These are phyloP conservation scores for Drosophila siamana DNA, from an alignment of 2,888 invertebrate genomes.

Conservation along the genomic window DNA sequence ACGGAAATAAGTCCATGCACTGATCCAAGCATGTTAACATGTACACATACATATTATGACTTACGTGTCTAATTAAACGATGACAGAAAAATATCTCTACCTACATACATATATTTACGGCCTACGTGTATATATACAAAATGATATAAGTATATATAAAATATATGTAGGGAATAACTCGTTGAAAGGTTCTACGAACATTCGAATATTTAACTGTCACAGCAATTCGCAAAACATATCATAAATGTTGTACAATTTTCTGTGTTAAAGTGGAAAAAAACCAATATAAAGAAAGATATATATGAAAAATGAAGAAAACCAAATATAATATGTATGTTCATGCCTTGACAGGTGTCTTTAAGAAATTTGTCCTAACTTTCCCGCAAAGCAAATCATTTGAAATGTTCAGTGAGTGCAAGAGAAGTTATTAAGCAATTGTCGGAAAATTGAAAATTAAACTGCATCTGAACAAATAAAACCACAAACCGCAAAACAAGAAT, in stretches of 20 bases:
- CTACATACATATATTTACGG: conserved; percentile 36
- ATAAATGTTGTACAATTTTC: conserved; percentile 85
- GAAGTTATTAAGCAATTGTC: conserved; percentile 4
- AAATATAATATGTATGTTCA: conserved; percentile 12
- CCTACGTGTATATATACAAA: conserved; percentile 11
- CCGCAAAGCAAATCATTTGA: not conserved
- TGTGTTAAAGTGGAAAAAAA: conserved; percentile 70
- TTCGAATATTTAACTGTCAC: conserved; percentile 81
- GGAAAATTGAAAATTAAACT: conserved; percentile 19
- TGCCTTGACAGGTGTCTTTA: conserved; percentile 22
- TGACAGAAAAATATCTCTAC: conserved; percentile 19
- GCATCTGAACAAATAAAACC: conserved; percentile 11
- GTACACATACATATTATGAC: conserved; percentile 15
- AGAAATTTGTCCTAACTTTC: conserved; percentile 6
- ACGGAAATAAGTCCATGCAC: conserved; percentile 45
- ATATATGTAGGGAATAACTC: conserved; percentile 40
- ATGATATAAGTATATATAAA: conserved; percentile 40
- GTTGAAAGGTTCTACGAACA: conserved; percentile 52
- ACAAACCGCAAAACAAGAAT: conserved; percentile 15
- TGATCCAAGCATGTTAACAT: conserved; percentile 26
- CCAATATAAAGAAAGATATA: not conserved
- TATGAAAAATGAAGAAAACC: conserved; percentile 5
- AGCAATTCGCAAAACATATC: conserved; percentile 86
- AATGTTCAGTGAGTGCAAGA: not conserved
- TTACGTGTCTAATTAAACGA: conserved; percentile 21